Base-by-base conservation (phyloP, 2,888 invertebrate genomes). In the Andrena chrysosceles region DNA sequence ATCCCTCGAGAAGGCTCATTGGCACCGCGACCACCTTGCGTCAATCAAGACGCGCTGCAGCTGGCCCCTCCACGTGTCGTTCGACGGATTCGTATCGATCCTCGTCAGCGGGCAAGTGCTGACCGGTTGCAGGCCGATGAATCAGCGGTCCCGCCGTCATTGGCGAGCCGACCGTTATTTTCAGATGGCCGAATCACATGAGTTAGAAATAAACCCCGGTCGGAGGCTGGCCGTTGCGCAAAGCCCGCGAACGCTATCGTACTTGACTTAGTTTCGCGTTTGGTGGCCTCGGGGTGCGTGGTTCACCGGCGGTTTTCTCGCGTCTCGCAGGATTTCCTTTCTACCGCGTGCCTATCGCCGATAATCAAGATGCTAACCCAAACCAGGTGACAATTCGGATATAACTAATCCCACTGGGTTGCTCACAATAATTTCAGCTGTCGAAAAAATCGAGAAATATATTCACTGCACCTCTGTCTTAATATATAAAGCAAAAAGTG, bases 181-280 rank as follows among this genome's bases (percentile, higher is more conserved):
- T 93, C 89, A 91, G 92, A 90, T 82, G 75, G 73, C 64, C 91
- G 91, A 93, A 92, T 92, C 93, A 93, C 85, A 84, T 87, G 72
- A 85, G 87, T 87, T 90, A 87, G 89, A 92, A 92, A 92, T 92
- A 92, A 92, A 90, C 90, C 83, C 77, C 78, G 81, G 74, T 75
- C 87, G 68, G 81, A 83, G 78, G 72, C 80, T 74, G 73, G 82
- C 77, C 77, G 83, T 91, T 91, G 92, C 91, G 91, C 90, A 90
- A 91, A 90, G 77, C 85, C 83, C 89, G 83, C 82, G 86, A 72
- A 84, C 81, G 26, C 67, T 73, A 77, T 87, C 86, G 92, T 91
- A 91, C 92, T 92, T 91, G 91, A 92, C 91, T 92, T 88, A 91
- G 91, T 92, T 92, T 91, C 84, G 88, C 80, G 85, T 87, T 84